Evolutionary conservation across 2,888 invertebrate genomes (phyloP).

Genomic region (Torymus auratus): DNA sequence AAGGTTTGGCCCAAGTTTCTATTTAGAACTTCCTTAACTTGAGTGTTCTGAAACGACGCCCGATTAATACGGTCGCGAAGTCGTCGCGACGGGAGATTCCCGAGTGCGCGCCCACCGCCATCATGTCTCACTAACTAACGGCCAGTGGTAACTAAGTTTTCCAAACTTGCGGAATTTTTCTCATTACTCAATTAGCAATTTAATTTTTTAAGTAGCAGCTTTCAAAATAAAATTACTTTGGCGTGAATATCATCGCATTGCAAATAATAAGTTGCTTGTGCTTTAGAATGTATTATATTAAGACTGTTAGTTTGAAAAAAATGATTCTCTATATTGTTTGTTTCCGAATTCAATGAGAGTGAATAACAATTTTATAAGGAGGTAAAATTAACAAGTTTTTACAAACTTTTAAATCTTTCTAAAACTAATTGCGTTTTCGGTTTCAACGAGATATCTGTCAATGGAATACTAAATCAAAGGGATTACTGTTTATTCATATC

Average conservation of each 20-base stretch:
- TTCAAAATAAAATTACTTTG: no score
- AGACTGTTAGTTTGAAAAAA: no score
- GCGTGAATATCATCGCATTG: no score
- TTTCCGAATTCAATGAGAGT: no score
- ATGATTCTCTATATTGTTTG: no score
- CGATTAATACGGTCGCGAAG: constrained; percentile 45
- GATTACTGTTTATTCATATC: constrained; percentile 8
- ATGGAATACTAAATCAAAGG: not conserved
- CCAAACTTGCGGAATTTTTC: constrained; percentile 18
- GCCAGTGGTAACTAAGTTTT: not conserved
- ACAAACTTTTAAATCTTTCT: no score
- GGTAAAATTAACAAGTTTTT: no score
- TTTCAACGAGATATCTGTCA: no score
- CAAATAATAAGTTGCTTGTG: no score
- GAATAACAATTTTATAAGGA: no score
- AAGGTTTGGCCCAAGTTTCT: constrained; percentile 39
- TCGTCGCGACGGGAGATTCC: constrained; percentile 29
- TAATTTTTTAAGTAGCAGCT: not conserved
- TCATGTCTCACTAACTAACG: constrained; percentile 26
- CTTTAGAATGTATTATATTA: no score
- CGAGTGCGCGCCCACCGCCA: not conserved
- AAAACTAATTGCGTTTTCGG: no score
- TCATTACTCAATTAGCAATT: constrained; percentile 2
- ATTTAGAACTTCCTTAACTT: constrained; percentile 47
- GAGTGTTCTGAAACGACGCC: constrained; percentile 4